These are phyloP conservation scores for Engraulis encrasicolus DNA, from an alignment of 2,113 vertebrate species.

Conservation along the genomic window DNA sequence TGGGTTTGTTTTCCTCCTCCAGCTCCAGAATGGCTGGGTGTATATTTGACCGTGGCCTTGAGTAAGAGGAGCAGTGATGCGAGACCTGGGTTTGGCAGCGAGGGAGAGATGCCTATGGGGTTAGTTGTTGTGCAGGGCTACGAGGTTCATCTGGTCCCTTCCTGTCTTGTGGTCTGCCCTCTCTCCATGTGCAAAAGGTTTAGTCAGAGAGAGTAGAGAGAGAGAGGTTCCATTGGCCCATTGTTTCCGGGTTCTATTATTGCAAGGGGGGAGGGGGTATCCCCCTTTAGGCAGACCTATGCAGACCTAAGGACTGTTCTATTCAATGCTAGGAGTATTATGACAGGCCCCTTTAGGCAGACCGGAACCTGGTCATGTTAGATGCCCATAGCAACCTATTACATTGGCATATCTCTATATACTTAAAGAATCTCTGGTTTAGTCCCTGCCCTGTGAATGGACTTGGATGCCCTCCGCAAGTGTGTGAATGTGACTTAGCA, in stretches of 20 bases:
- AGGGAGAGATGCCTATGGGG: background rate
- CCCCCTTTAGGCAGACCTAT: too few species aligned
- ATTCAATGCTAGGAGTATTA: too few species aligned
- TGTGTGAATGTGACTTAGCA: conserved; percentile 6
- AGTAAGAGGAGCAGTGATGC: background rate
- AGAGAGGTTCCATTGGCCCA: too few species aligned
- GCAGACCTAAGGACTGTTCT: too few species aligned
- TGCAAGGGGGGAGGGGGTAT: too few species aligned
- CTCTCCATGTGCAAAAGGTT: conserved; percentile 13
- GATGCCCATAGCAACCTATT: too few species aligned
- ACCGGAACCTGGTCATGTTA: too few species aligned
- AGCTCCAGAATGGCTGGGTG: background rate
- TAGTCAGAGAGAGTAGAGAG: too few species aligned
- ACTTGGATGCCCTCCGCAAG: conserved; percentile 26
- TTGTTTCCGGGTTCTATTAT: too few species aligned
- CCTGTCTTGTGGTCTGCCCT: conserved; percentile 7
- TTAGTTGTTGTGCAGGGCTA: background rate
- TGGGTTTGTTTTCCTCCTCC: background rate
- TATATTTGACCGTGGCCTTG: background rate
- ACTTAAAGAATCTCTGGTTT: too few species aligned
- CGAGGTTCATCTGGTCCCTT: conserved; percentile 9
- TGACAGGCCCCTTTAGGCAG: too few species aligned
- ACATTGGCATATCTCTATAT: too few species aligned
- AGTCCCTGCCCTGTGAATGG: background rate
- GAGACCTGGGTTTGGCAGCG: background rate